Conservation (phyloP, 1,140 invertebrate species). For the Pseudomyrmex flavicornis region DNA sequence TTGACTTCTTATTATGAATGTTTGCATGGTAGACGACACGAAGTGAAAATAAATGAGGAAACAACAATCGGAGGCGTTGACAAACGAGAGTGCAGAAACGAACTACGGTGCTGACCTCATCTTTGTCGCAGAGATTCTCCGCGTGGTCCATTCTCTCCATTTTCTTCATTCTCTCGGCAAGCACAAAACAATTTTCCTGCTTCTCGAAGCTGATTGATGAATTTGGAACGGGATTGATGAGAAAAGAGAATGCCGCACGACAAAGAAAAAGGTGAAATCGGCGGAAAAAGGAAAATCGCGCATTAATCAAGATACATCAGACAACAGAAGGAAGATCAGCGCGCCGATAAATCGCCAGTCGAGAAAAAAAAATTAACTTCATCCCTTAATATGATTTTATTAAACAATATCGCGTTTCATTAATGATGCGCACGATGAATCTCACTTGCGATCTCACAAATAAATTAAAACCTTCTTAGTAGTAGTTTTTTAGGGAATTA, state of each 20-base stretch:
- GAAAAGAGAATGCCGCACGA: neutral
- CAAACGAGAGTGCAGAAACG: conserved; percentile 41
- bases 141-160: conserved; percentile 20
- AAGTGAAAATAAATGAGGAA: conserved; percentile 32
- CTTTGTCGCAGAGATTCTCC: conserved; percentile 20
- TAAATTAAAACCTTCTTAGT: neutral
- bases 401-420: neutral
- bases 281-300: neutral
- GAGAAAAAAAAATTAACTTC: conserved; percentile 17
- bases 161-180: neutral
- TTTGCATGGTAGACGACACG: neutral
- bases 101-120: conserved; percentile 30
- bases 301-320: conserved; percentile 52
- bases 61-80: conserved; percentile 23
- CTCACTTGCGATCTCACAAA: conserved; percentile 6
- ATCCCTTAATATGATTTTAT: conserved; percentile 20
- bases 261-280: conserved; percentile 22
- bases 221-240: conserved; percentile 52
- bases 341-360: neutral
- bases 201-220: conserved; percentile 39
- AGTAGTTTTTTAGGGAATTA: neutral
- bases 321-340: neutral
- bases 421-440: neutral
- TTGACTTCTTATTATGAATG: conserved; percentile 19
- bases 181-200: conserved; percentile 44